Percentiles rank a stretch among this genome's conserved stretches.
Conservation (phyloP, 92 coral and sea anemone genomes). For the Heteractis magnifica region DNA sequence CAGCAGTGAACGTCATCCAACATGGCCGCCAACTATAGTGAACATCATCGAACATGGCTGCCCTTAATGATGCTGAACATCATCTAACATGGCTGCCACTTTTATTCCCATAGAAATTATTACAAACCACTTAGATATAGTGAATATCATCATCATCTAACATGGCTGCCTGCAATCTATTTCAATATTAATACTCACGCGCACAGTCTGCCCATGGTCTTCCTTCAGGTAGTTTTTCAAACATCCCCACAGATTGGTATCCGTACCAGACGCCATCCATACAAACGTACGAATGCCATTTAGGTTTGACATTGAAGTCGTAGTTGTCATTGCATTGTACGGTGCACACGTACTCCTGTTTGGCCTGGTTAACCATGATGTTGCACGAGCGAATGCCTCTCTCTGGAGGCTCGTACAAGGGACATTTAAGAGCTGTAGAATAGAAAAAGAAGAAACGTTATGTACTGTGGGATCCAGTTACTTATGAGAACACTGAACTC, state of each 20-base stretch:
- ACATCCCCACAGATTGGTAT: slow-evolving; percentile 25
- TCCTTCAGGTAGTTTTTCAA: slow-evolving; percentile 18
- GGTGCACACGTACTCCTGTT: slow-evolving; percentile 56
- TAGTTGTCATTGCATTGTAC: slow-evolving; percentile 57
- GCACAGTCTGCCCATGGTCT: slow-evolving; percentile 78
- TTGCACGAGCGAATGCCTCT: slow-evolving; percentile 70
- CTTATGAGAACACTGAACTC: too few species aligned
- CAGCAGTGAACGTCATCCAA: background rate
- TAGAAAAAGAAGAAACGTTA: background rate
- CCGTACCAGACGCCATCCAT: slow-evolving; percentile 67
- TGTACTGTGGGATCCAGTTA: background rate
- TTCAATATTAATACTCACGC: slow-evolving; percentile 26
- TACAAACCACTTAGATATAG: background rate
- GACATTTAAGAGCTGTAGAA: slow-evolving; percentile 54
- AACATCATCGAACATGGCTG: background rate
- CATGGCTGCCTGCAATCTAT: background rate
- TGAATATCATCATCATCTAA: background rate
- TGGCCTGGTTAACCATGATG: slow-evolving; percentile 39
- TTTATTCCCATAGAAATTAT: background rate
- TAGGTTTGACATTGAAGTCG: slow-evolving; percentile 45
- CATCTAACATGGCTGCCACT: slow-evolving; percentile 4
- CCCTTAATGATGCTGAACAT: background rate
- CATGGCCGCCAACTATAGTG: slow-evolving; percentile 4
- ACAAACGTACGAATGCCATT: slow-evolving; percentile 56
- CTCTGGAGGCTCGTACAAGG: slow-evolving; percentile 63